These are phyloP conservation scores for Clarias fuscus DNA, from an alignment of 2,797 vertebrate genomes.

Conservation along the genomic window DNA sequence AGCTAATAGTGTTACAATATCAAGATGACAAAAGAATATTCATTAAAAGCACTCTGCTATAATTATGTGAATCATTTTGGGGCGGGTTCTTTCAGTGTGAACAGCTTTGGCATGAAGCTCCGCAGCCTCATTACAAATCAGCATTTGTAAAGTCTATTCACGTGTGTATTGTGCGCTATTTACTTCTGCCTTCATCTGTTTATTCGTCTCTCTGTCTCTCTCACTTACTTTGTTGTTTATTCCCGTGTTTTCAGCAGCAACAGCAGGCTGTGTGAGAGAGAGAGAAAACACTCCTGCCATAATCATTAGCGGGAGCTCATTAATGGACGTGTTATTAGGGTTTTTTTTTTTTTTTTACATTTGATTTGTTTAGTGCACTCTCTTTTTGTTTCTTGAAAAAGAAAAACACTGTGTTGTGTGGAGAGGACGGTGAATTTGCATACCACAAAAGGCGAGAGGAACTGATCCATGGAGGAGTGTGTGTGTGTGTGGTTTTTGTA, in stretches of 20 bases:
- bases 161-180: background rate
- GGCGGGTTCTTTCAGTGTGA: slow-evolving; percentile 32
- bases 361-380: background rate
- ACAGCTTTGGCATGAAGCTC: slow-evolving; percentile 3
- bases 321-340: background rate
- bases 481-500: background rate
- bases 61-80: slow-evolving; percentile 50
- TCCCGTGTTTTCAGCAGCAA: background rate
- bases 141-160: slow-evolving; percentile 7
- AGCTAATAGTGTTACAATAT: slow-evolving; percentile 53
- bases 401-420: background rate
- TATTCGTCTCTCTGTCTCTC: background rate
- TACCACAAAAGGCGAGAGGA: background rate
- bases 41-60: slow-evolving; percentile 54
- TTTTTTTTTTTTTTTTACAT: background rate
- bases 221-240: slow-evolving; percentile 2
- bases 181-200: slow-evolving; percentile 24
- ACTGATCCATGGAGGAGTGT: background rate
- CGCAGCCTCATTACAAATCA: background rate
- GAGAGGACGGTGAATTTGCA: background rate
- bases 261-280: background rate
- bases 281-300: background rate
- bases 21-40: slow-evolving; percentile 55
- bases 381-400: background rate
- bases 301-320: slow-evolving; percentile 22